Percentiles rank a stretch among this genome's conserved stretches.
phyloP scores from a whole-genome alignment of 2,888 invertebrate genomes.

The Volucella zonaria region DNA sequence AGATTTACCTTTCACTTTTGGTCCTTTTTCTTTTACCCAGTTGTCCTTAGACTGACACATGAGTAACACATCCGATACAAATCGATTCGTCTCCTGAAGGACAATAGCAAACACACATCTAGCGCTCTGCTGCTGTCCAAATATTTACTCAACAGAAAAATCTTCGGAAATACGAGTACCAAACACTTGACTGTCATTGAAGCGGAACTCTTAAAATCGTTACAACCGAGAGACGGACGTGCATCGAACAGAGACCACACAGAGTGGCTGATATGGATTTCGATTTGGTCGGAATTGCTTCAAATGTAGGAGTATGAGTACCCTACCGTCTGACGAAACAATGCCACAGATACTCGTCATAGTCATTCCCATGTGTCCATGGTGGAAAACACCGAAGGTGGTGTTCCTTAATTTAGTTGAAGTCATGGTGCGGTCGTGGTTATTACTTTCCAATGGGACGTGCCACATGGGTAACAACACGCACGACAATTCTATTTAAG shows the following conservation, averaged over 20 bases:
- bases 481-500: constrained; percentile 59
- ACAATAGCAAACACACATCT: constrained; percentile 41
- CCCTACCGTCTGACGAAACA: constrained; percentile 11
- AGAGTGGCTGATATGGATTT: constrained; percentile 12
- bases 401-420: constrained; percentile 58
- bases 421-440: constrained; percentile 40
- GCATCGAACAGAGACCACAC: constrained; percentile 48
- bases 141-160: constrained; percentile 54
- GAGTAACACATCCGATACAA: constrained; percentile 3
- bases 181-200: constrained; percentile 53
- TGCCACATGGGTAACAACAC: constrained; percentile 62
- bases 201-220: constrained; percentile 64
- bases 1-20: too few relatives aligned
- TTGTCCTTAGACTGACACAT: neutral
- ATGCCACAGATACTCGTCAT: constrained; percentile 38
- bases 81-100: constrained; percentile 23
- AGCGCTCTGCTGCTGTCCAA: constrained; percentile 59
- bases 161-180: constrained; percentile 34
- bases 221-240: constrained; percentile 39
- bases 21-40: too few relatives aligned
- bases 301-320: neutral
- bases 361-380: constrained; percentile 44
- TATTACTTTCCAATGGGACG: constrained; percentile 72
- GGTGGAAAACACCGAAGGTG: constrained; percentile 27
- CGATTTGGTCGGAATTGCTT: neutral